Evolutionary conservation across 2,797 vertebrate species (phyloP).

Genomic region (Melanotaenia pygmaea): DNA sequence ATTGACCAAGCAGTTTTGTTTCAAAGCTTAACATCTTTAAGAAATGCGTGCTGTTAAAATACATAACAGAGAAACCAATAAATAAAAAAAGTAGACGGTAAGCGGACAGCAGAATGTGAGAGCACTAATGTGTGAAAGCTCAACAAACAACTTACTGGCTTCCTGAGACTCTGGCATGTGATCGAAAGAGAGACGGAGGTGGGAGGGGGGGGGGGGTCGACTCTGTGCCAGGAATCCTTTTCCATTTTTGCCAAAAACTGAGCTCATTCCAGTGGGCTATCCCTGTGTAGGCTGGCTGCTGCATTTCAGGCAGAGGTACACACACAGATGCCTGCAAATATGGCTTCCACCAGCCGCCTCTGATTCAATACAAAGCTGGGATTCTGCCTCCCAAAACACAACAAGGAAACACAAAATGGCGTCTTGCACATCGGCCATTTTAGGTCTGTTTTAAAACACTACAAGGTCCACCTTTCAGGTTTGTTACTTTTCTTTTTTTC

Average conservation of each 20-base stretch:
- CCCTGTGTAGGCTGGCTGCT: constrained; percentile 79
- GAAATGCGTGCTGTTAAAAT: constrained; percentile 27
- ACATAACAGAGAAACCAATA: constrained; percentile 49
- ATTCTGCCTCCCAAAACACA: constrained; percentile 81
- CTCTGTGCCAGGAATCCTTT: constrained; percentile 80
- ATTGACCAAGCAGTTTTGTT: constrained; percentile 6
- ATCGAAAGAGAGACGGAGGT: constrained; percentile 51
- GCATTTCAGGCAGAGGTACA: constrained; percentile 77
- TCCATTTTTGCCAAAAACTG: constrained; percentile 83
- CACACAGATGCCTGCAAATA: constrained; percentile 82
- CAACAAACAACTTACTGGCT: constrained; percentile 80
- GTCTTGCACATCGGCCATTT: constrained; percentile 87
- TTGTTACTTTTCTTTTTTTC: neutral
- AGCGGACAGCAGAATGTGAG: constrained; percentile 57
- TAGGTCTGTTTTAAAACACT: constrained; percentile 75
- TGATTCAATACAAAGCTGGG: constrained; percentile 79
- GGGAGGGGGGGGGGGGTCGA: constrained; percentile 40
- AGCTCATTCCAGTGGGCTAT: constrained; percentile 81
- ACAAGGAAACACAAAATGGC: constrained; percentile 88
- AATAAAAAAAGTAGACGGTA: constrained; percentile 9
- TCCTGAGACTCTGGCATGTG: constrained; percentile 78
- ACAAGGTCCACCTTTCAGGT: constrained; percentile 44
- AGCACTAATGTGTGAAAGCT: constrained; percentile 76
- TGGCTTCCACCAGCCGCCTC: constrained; percentile 83
- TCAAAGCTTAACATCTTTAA: constrained; percentile 9